Conservation (phyloP, 1,140 invertebrate genomes). For the Samia ricini region DNA sequence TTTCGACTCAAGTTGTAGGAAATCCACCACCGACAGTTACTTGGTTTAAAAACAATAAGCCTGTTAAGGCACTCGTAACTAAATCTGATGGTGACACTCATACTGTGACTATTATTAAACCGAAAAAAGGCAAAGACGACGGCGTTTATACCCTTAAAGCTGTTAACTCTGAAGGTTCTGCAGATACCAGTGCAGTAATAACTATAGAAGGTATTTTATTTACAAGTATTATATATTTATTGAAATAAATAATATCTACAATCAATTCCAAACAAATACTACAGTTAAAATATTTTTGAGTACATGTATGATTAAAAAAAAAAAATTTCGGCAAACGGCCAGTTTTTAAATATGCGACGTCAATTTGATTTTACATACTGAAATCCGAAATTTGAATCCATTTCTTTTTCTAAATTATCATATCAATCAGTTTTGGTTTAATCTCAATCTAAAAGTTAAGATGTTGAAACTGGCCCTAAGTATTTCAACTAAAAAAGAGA, state of each 20-base stretch:
- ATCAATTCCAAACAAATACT: no score
- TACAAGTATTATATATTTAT: background rate
- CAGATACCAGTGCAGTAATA: slow-evolving; percentile 85
- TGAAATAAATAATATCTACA: background rate
- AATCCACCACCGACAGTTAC: slow-evolving; percentile 87
- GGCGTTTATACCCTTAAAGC: slow-evolving; percentile 90
- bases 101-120: slow-evolving; percentile 83
- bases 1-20: slow-evolving; percentile 88
- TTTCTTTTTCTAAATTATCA: no score
- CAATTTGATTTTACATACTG: no score
- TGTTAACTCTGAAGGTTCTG: slow-evolving; percentile 86
- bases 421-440: no score
- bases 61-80: slow-evolving; percentile 77
- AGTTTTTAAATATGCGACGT: no score
- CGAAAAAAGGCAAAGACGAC: slow-evolving; percentile 80
- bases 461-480: no score
- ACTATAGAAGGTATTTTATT: slow-evolving; percentile 86
- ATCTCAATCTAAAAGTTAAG: no score
- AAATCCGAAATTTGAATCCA: no score
- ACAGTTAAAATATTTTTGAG: no score
- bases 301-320: background rate
- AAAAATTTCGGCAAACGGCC: background rate
- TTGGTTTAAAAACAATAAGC: slow-evolving; percentile 89
- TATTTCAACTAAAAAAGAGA: no score
- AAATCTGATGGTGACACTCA: slow-evolving; percentile 84